Conservation (phyloP, 1,140 invertebrate genomes). For the Tetramorium simillimum region DNA sequence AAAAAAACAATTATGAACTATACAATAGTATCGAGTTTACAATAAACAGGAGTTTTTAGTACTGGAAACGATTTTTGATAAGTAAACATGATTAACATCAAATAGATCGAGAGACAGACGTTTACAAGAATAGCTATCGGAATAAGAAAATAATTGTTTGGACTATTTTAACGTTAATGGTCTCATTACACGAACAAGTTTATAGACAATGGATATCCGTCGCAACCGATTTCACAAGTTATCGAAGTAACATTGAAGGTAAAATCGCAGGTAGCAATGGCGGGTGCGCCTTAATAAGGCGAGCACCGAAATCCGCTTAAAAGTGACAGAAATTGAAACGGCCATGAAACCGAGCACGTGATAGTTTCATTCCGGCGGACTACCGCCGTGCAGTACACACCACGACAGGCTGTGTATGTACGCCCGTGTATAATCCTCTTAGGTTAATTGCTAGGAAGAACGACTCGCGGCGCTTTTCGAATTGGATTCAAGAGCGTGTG, state of each 20-base stretch:
- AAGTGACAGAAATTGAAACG: conserved; percentile 62
- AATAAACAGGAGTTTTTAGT: background rate
- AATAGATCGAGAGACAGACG: background rate
- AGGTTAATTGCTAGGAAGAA: conserved; percentile 68
- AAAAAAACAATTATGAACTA: background rate
- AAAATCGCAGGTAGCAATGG: conserved; percentile 23
- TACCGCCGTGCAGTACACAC: conserved; percentile 47
- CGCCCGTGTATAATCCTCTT: conserved; percentile 67
- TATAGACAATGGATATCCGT: background rate
- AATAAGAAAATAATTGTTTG: background rate
- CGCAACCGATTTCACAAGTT: conserved; percentile 23
- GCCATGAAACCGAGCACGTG: conserved; percentile 35
- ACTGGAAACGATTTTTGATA: background rate
- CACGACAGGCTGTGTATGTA: conserved; percentile 48
- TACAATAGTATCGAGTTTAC: background rate
- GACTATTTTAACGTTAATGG: background rate
- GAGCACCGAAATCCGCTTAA: conserved; percentile 67
- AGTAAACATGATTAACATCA: background rate
- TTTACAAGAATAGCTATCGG: background rate
- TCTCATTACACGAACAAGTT: background rate
- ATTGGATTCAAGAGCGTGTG: conserved; percentile 50
- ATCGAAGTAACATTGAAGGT: conserved; percentile 22
- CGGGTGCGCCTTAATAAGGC: conserved; percentile 28
- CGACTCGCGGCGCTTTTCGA: conserved; percentile 63
- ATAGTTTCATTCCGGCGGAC: conserved; percentile 41